These are phyloP conservation scores for Hippopotamyrus pictus DNA, from an alignment of 2,797 vertebrate species.

Conservation along the genomic window DNA sequence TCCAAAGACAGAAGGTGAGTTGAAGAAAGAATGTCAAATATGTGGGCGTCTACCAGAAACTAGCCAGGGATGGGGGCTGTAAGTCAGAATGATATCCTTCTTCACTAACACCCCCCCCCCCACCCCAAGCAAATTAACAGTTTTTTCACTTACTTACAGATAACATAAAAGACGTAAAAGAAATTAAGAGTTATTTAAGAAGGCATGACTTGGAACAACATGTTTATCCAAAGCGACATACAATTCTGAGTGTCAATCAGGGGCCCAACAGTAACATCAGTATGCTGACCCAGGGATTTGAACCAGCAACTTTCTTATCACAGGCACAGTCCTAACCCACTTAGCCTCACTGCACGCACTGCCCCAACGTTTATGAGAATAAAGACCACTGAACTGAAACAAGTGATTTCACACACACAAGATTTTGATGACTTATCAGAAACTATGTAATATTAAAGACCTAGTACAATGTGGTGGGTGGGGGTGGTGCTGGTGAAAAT, in stretches of 20 bases:
- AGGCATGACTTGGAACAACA: neutral
- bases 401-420: neutral
- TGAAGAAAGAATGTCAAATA: neutral
- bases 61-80: neutral
- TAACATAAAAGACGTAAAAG: neutral
- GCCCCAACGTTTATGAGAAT: neutral
- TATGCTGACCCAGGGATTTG: neutral
- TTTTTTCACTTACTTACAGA: neutral
- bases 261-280: neutral
- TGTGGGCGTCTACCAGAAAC: neutral
- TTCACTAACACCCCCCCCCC: neutral
- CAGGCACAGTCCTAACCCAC: neutral
- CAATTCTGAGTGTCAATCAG: neutral
- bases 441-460: neutral
- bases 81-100: neutral
- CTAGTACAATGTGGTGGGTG: neutral
- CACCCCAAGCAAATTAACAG: neutral
- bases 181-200: neutral
- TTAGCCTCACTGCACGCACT: neutral
- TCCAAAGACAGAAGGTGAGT: neutral
- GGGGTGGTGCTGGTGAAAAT: neutral
- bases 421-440: neutral
- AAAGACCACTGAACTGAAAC: neutral
- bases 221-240: neutral
- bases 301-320: neutral